Evolutionary conservation across 2,113 vertebrate species (phyloP).

Genomic region (Leptosomus discolor): DNA sequence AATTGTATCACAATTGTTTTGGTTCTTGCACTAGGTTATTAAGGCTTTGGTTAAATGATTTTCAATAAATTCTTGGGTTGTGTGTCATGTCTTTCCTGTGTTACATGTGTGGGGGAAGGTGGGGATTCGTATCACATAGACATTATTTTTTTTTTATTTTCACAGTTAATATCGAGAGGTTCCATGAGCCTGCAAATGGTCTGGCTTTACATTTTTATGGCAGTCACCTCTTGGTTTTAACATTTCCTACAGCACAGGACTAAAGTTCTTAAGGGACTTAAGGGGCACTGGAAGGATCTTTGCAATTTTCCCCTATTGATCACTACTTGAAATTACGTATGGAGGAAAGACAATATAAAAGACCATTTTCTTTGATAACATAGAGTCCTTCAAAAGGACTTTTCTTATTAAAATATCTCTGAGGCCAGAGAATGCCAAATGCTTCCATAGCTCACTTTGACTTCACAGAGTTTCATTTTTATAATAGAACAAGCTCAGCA

Average conservation of each 20-base stretch:
- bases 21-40: not conserved
- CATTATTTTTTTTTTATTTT: not conserved
- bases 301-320: not conserved
- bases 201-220: not conserved
- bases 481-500: not conserved
- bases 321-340: not conserved
- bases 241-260: not conserved
- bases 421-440: not conserved
- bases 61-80: not conserved
- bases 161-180: not conserved
- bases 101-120: not conserved
- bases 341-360: not conserved
- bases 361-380: not conserved
- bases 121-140: too few species aligned
- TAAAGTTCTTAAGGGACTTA: not conserved
- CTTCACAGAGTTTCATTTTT: not conserved
- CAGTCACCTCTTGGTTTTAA: not conserved
- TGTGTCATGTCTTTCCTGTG: too few species aligned
- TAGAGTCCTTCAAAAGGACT: not conserved
- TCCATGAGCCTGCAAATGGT: not conserved
- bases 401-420: not conserved
- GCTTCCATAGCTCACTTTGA: not conserved
- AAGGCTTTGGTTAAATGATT: not conserved
- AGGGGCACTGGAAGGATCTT: not conserved
- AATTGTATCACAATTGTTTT: not conserved